A percentile compares a stretch with the other conserved stretches of the same genome.
These are phyloP conservation scores for Melitaea athalia DNA, from an alignment of 2,888 invertebrate genomes.

Conservation along the genomic window DNA sequence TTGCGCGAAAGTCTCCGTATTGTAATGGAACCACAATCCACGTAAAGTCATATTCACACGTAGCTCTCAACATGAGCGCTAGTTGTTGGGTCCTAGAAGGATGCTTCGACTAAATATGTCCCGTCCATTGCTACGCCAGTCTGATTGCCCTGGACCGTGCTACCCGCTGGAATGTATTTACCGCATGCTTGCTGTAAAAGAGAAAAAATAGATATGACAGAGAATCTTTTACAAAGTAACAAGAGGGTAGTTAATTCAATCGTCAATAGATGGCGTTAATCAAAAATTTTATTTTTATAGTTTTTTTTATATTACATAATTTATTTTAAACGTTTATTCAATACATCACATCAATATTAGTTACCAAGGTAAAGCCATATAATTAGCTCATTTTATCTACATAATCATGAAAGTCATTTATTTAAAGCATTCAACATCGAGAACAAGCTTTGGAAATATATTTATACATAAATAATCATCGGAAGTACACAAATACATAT, in stretches of 20 bases:
- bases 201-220: slow-evolving; percentile 24
- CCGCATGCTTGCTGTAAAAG: slow-evolving; percentile 89
- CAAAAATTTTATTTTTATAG: neutral
- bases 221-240: neutral
- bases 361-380: slow-evolving; percentile 15
- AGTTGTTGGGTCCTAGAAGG: slow-evolving; percentile 84
- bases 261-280: neutral
- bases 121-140: slow-evolving; percentile 92
- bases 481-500: slow-evolving; percentile 33
- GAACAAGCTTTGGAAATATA: slow-evolving; percentile 30
- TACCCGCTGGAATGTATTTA: slow-evolving; percentile 93
- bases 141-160: slow-evolving; percentile 90
- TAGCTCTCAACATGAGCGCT: slow-evolving; percentile 71
- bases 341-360: neutral
- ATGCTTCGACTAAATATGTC: slow-evolving; percentile 92
- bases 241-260: neutral
- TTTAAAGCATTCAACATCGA: slow-evolving; percentile 33
- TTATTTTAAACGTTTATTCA: neutral
- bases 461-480: slow-evolving; percentile 27
- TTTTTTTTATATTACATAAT: neutral
- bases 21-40: slow-evolving; percentile 21
- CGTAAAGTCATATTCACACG: slow-evolving; percentile 51
- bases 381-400: slow-evolving; percentile 23
- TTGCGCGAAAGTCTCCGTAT: slow-evolving; percentile 43
- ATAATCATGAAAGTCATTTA: slow-evolving; percentile 20